Evolutionary conservation across 1,140 invertebrate genomes (phyloP).

Genomic region (Drosophila orosa): DNA sequence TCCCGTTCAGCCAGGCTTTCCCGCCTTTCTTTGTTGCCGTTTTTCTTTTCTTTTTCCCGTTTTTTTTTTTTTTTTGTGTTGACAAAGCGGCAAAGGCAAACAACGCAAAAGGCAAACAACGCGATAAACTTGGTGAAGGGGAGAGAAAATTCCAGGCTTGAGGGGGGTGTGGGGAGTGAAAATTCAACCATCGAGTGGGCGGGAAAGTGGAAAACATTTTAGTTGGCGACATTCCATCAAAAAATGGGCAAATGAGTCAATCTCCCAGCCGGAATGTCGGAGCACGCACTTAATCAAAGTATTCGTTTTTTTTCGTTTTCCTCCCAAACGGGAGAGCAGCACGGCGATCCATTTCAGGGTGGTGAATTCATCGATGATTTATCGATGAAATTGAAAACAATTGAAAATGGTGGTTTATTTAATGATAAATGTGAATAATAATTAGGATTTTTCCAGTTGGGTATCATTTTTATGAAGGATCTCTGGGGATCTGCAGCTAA

Average conservation of each 20-base stretch:
- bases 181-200: conserved; percentile 26
- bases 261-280: conserved; percentile 33
- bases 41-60: conserved; percentile 26
- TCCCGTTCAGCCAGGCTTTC: neutral
- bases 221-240: conserved; percentile 75
- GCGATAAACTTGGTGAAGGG: conserved; percentile 39
- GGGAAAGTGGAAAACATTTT: conserved; percentile 51
- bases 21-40: conserved; percentile 30
- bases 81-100: conserved; percentile 75
- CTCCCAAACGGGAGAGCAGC: neutral
- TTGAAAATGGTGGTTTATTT: neutral
- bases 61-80: conserved; percentile 46
- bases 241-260: conserved; percentile 76
- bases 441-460: neutral
- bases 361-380: neutral
- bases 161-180: neutral
- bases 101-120: conserved; percentile 69
- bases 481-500: accelerated
- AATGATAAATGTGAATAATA: neutral
- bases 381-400: neutral
- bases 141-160: neutral
- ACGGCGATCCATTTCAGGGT: neutral
- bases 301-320: conserved; percentile 28
- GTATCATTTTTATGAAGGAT: neutral
- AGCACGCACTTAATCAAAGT: conserved; percentile 73